Base-by-base conservation (phyloP, 35 echinoderm and acorn worm genomes). In the Apostichopus japonicus region DNA sequence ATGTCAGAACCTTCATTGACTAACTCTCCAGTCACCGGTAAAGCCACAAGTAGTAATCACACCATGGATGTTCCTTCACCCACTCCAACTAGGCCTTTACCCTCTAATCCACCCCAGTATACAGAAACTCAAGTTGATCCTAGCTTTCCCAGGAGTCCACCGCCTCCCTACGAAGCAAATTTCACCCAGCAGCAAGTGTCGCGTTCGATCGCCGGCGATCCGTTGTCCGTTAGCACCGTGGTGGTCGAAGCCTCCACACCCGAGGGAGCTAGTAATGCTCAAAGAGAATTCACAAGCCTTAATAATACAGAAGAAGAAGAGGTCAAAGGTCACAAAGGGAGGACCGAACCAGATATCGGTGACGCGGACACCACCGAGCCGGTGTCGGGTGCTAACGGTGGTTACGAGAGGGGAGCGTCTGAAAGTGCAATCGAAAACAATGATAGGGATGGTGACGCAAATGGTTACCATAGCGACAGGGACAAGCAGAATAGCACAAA, bases 81-180 rank as follows among this genome's bases (percentile, higher is more conserved):
- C 15, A 53, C 10, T 57, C 23, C 61, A 17, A 65, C 19, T 13
- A 63, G 23, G 15, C 57, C 86, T 9, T 27, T 71, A 22, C 63
- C 86, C 19, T 15, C 86, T 58, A 87, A 71, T 8, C 86, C 86
- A 65, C 86, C 90, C 0, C 72, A 79, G 24, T 91, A 91, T 79
- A 91, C 72, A 16, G 71, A 77, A 91, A 78, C 70, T 23, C 72
- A 56, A 91, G 72, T 91, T 7, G 53, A 91, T 24, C 72, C 90
- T 54, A 91, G 55, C 90, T 78, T 91, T 91, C 90, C 90, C 90
- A 79, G 27, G 75, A 91, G 90, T 58, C 90, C 90, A 23, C 90
- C 90, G 53, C 90, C 90, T 24, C 90, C 90, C 52, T 91, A 91
- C 23, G 90, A 91, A 79, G 90, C 90, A 56, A 78, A 77, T 67